Evolutionary conservation across 2,113 vertebrate species (phyloP).

Genomic region (Pelmatolapia mariae): DNA sequence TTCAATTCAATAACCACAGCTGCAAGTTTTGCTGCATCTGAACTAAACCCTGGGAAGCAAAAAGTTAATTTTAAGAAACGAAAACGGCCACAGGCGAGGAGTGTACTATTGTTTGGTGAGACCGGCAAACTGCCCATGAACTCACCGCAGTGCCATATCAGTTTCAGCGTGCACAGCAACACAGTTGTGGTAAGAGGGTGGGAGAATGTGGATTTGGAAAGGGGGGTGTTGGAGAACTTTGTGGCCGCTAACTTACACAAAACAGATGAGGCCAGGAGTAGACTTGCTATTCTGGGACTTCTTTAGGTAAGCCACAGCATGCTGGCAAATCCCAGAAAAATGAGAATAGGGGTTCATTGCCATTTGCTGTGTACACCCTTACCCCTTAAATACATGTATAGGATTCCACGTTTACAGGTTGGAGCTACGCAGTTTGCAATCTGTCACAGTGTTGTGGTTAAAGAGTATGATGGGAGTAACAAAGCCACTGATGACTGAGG

Average conservation of each 20-base stretch:
- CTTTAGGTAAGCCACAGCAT: slow-evolving; percentile 49
- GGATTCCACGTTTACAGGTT: not conserved
- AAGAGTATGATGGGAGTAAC: not conserved
- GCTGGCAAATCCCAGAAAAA: slow-evolving; percentile 33
- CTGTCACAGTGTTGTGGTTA: not conserved
- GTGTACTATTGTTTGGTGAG: slow-evolving; percentile 52
- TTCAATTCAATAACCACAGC: slow-evolving; percentile 28
- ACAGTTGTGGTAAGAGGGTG: slow-evolving; percentile 27
- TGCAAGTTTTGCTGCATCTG: slow-evolving; percentile 19
- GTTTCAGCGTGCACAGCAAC: slow-evolving; percentile 46
- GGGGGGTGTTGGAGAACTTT: slow-evolving; percentile 27
- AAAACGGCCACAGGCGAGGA: slow-evolving; percentile 27
- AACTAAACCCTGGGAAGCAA: slow-evolving; percentile 35
- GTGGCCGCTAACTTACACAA: slow-evolving; percentile 60
- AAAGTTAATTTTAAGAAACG: slow-evolving; percentile 44
- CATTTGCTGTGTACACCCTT: slow-evolving; percentile 6
- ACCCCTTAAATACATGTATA: not conserved
- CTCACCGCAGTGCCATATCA: slow-evolving; percentile 53
- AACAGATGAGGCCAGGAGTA: slow-evolving; percentile 64
- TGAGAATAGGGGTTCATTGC: slow-evolving; percentile 23
- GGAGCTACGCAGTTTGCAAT: not conserved
- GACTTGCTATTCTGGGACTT: slow-evolving; percentile 55
- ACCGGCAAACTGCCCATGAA: slow-evolving; percentile 47
- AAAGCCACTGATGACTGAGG: slow-evolving; percentile 4
- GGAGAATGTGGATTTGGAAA: not conserved